phyloP scores from a whole-genome alignment of 2,797 vertebrate genomes.

The Lepus townsendii region DNA sequence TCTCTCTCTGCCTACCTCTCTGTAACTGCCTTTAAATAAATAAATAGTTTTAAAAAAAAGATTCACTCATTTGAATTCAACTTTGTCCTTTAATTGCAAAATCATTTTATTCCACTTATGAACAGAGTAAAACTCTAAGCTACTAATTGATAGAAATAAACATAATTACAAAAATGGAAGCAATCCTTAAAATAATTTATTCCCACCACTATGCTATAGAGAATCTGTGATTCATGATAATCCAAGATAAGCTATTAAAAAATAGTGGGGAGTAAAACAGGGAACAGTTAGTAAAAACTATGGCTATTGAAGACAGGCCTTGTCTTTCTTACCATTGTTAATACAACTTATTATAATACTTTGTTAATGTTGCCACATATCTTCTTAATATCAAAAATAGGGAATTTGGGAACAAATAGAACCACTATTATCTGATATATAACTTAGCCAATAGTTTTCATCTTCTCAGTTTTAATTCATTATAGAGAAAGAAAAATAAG shows the following conservation, averaged over 20 bases:
- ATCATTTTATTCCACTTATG: constrained; percentile 18
- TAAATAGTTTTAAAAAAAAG: not conserved
- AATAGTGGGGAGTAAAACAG: not conserved
- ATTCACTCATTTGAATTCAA: constrained; percentile 60
- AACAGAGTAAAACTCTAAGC: constrained; percentile 45
- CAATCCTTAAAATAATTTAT: constrained; percentile 9
- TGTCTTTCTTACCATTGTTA: not conserved
- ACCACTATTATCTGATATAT: not conserved
- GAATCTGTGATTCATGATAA: not conserved
- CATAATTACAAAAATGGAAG: not conserved
- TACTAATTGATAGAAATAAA: constrained; percentile 23
- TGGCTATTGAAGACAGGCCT: not conserved
- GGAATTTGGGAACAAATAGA: constrained; percentile 32
- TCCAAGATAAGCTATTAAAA: not conserved
- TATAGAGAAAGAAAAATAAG: constrained; percentile 32
- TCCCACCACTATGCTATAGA: not conserved
- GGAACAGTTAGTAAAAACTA: not conserved
- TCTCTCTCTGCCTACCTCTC: too few species aligned
- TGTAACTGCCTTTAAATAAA: too few species aligned
- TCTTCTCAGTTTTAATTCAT: constrained; percentile 9
- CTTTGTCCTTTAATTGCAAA: constrained; percentile 46
- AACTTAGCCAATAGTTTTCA: not conserved
- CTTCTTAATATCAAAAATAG: constrained; percentile 14
- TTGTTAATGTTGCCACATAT: not conserved
- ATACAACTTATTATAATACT: not conserved